Percentiles rank a stretch among this genome's conserved stretches.
Evolutionary conservation across 2,797 vertebrate genomes (phyloP).

Genomic region (Neopelma chrysocephalum): DNA sequence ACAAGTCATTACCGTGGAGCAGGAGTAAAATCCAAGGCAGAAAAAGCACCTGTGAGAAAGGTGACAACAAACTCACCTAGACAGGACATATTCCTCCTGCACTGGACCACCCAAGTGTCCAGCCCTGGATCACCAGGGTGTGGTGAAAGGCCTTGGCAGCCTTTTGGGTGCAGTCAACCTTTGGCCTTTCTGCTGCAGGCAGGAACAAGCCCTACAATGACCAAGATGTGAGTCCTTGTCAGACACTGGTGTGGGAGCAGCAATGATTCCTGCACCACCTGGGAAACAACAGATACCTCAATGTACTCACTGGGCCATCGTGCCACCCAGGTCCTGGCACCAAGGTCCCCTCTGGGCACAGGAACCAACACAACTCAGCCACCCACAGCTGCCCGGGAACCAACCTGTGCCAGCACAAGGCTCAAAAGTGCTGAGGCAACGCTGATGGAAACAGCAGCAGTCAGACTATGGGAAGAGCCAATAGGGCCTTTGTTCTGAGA

Average conservation of each 20-base stretch:
- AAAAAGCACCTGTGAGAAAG: background rate
- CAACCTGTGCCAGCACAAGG: background rate
- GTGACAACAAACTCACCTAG: background rate
- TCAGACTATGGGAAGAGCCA: background rate
- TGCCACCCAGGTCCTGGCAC: background rate
- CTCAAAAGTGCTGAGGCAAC: background rate
- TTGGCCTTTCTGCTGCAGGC: background rate
- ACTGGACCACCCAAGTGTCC: background rate
- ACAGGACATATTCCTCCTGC: background rate
- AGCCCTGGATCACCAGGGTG: background rate
- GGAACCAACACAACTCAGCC: background rate
- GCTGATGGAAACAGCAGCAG: background rate
- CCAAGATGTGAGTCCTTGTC: background rate
- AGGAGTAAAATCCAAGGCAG: background rate
- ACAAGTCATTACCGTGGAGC: background rate
- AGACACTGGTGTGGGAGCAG: background rate
- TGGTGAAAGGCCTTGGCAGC: background rate
- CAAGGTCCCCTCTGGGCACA: background rate
- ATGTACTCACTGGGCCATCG: background rate
- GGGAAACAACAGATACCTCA: background rate
- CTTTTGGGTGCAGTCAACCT: background rate
- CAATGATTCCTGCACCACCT: background rate
- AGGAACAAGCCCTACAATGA: background rate
- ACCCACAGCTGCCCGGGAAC: background rate
- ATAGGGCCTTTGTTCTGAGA: background rate